A percentile compares a stretch with the other conserved stretches of the same genome.
Evolutionary conservation across 2,888 invertebrate genomes (phyloP).

Genomic region (Zaprionus bogoriensis): DNA sequence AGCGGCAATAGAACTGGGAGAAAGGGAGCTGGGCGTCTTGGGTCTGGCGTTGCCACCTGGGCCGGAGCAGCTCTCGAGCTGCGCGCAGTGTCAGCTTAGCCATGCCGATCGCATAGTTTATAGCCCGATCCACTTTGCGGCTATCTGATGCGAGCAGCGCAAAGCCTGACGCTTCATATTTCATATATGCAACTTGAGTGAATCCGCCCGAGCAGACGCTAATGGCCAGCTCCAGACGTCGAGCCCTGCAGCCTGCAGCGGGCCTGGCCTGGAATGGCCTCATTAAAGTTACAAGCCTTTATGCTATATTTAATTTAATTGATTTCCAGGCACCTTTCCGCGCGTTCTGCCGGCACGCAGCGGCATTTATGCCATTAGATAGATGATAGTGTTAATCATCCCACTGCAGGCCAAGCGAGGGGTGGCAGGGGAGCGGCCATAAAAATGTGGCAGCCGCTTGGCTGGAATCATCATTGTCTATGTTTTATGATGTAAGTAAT

Average conservation of each 20-base stretch:
- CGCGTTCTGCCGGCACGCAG: constrained; percentile 12
- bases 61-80: too few relatives aligned
- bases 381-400: constrained; percentile 72
- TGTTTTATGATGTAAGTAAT: constrained; percentile 67
- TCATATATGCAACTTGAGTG: constrained; percentile 55
- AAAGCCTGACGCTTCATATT: constrained; percentile 57
- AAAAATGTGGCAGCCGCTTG: constrained; percentile 39
- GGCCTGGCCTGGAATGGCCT: constrained; percentile 14
- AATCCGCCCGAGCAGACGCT: constrained; percentile 25
- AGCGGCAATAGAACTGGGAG: constrained; percentile 24
- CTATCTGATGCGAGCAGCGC: constrained; percentile 55
- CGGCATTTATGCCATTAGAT: constrained; percentile 53
- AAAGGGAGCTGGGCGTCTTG: constrained; percentile 28
- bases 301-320: constrained; percentile 56
- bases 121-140: constrained; percentile 39
- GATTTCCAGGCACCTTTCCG: constrained; percentile 66
- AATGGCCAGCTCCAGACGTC: constrained; percentile 29
- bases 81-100: constrained; percentile 66
- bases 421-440: constrained; percentile 22
- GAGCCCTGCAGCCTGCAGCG: constrained; percentile 8
- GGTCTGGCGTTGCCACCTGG: constrained; percentile 40
- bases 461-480: constrained; percentile 37
- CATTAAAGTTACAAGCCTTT: constrained; percentile 49
- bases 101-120: constrained; percentile 28
- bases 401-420: constrained; percentile 1